A percentile compares a stretch with the other conserved stretches of the same genome.
These are phyloP conservation scores for Octodon degus DNA, from an alignment of 2,113 vertebrate genomes.

Conservation along the genomic window DNA sequence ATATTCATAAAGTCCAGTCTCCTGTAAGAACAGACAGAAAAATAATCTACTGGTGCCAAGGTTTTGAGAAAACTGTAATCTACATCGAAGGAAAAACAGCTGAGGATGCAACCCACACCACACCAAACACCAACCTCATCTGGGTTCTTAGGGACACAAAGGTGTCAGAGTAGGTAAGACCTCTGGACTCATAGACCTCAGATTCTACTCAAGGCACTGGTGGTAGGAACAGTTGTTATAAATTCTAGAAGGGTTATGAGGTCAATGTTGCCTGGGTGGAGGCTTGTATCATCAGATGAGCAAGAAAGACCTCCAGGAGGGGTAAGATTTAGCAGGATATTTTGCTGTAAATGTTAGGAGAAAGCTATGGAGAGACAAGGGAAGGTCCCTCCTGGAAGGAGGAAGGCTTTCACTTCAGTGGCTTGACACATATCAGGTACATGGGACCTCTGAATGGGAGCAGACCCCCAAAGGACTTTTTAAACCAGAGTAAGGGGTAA, in stretches of 20 bases:
- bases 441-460: no score
- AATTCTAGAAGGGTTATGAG: neutral
- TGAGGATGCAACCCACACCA: neutral
- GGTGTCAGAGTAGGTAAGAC: neutral
- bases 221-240: no score
- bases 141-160: neutral
- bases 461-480: neutral
- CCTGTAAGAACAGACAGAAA: conserved; percentile 84
- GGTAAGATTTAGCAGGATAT: neutral
- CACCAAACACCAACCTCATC: neutral
- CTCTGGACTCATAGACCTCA: neutral
- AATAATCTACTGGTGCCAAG: neutral
- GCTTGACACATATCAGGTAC: neutral
- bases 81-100: neutral
- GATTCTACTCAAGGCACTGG: neutral
- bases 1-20: conserved; percentile 93
- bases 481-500: neutral
- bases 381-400: neutral
- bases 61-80: neutral
- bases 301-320: neutral
- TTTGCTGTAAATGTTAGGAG: neutral
- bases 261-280: neutral
- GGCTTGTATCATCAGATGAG: neutral
- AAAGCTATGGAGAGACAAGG: neutral
- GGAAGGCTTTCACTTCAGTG: neutral